Percentiles rank a stretch among this genome's conserved stretches.
Conservation (phyloP, 2,113 vertebrate species). For the Elanoides forficatus region DNA sequence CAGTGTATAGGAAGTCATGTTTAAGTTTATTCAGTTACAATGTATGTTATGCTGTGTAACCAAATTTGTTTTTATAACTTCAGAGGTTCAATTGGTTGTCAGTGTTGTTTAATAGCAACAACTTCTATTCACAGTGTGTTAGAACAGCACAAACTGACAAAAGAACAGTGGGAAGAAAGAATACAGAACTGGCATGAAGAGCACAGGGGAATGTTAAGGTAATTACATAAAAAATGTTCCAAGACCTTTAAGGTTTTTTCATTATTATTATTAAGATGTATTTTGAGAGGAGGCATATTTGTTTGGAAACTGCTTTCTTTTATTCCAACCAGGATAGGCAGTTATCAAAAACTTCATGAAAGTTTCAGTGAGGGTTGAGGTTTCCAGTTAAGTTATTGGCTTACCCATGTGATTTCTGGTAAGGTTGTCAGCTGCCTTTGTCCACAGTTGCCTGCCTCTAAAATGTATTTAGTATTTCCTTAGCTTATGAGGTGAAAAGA, state of each 20-base stretch:
- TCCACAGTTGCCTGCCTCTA: neutral
- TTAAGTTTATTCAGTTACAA: neutral
- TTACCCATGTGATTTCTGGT: neutral
- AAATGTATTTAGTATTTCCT: neutral
- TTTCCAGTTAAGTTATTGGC: neutral
- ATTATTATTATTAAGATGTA: neutral
- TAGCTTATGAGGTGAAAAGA: neutral
- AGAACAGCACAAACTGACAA: conserved; percentile 97
- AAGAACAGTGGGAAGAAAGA: conserved; percentile 98
- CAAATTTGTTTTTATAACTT: neutral
- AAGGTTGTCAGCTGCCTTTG: neutral
- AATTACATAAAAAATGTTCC: neutral
- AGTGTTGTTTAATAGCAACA: neutral
- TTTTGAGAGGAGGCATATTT: neutral
- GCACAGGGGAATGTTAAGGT: conserved; percentile 95
- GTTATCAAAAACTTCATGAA: neutral
- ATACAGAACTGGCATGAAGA: conserved; percentile 99
- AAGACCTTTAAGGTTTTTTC: neutral
- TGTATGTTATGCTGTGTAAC: neutral
- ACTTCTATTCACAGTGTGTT: conserved; percentile 81
- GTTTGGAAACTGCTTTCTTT: neutral
- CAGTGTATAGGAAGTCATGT: neutral
- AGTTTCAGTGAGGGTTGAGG: neutral
- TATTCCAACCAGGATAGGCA: neutral
- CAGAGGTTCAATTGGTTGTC: neutral